A percentile compares a stretch with the other conserved stretches of the same genome.
Conservation (phyloP, 2,797 vertebrate genomes). For the Rhynchonycteris naso region DNA sequence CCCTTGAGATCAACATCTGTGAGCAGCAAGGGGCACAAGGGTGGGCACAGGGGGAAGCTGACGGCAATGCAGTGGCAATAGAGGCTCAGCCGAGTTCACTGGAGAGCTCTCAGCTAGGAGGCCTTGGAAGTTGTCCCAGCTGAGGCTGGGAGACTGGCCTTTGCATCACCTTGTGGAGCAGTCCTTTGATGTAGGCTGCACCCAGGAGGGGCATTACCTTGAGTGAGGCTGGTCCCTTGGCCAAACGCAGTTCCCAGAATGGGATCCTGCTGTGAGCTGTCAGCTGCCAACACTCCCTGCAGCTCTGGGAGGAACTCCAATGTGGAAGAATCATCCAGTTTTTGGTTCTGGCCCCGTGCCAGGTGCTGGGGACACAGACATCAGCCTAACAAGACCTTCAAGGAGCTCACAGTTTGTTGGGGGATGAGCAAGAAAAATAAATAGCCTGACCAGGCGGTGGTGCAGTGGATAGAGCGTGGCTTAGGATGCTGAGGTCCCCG, state of each 20-base stretch:
- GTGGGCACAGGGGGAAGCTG: not conserved
- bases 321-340: not conserved
- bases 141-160: not conserved
- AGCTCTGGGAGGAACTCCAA: not conserved
- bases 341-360: not conserved
- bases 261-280: not conserved
- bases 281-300: not conserved
- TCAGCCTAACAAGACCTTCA: too few relatives aligned
- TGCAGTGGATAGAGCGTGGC: too few relatives aligned
- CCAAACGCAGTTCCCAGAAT: not conserved
- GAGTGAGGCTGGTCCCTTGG: not conserved
- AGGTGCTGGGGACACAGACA: not conserved
- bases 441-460: too few relatives aligned
- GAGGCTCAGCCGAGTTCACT: not conserved
- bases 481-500: too few relatives aligned
- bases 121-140: not conserved
- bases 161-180: not conserved
- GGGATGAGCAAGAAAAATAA: not conserved
- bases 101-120: not conserved
- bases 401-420: not conserved
- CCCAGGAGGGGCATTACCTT: not conserved
- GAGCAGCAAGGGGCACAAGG: not conserved
- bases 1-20: not conserved
- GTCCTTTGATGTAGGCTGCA: not conserved
- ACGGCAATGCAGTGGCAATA: rapidly evolving